phyloP scores from a whole-genome alignment of 30 jellyfish, hydroid and myxozoan species.

The Hydra vulgaris region DNA sequence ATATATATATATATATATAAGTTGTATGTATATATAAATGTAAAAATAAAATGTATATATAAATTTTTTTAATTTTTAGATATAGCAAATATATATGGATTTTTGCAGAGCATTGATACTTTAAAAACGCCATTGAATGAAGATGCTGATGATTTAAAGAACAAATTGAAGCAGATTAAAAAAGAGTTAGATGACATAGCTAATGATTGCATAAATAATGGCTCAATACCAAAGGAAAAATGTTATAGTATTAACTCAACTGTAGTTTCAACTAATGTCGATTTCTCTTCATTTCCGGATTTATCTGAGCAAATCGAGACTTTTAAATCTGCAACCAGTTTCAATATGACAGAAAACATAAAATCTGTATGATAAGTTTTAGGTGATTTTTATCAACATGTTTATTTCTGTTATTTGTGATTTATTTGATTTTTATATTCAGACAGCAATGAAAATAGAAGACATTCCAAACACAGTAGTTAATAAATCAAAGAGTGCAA shows the following conservation, averaged over 20 bases:
- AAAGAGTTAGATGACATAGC: slow-evolving; percentile 19
- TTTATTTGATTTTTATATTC: not conserved
- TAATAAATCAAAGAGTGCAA: slow-evolving; percentile 33
- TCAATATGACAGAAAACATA: slow-evolving; percentile 42
- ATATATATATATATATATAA: too few relatives aligned
- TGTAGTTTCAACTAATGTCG: not conserved
- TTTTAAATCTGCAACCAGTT: slow-evolving; percentile 26
- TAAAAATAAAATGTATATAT: too few relatives aligned
- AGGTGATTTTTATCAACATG: not conserved
- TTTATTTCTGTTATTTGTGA: not conserved
- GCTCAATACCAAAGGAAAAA: not conserved
- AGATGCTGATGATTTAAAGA: slow-evolving; percentile 22
- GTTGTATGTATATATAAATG: too few relatives aligned
- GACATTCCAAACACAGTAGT: slow-evolving; percentile 73
- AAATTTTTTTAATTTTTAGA: not conserved
- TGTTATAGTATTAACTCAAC: not conserved
- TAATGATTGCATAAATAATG: slow-evolving; percentile 6
- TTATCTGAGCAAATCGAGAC: slow-evolving; percentile 34
- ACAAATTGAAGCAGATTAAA: slow-evolving; percentile 9
- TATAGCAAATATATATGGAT: not conserved
- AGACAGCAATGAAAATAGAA: slow-evolving; percentile 35
- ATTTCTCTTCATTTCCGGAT: slow-evolving; percentile 60
- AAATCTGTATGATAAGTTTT: slow-evolving; percentile 16
- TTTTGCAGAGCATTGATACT: slow-evolving; percentile 7
- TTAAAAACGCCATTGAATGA: slow-evolving; percentile 24